These are phyloP conservation scores for Sebastolobus altivelis DNA, from an alignment of 2,797 vertebrate genomes.

Conservation along the genomic window DNA sequence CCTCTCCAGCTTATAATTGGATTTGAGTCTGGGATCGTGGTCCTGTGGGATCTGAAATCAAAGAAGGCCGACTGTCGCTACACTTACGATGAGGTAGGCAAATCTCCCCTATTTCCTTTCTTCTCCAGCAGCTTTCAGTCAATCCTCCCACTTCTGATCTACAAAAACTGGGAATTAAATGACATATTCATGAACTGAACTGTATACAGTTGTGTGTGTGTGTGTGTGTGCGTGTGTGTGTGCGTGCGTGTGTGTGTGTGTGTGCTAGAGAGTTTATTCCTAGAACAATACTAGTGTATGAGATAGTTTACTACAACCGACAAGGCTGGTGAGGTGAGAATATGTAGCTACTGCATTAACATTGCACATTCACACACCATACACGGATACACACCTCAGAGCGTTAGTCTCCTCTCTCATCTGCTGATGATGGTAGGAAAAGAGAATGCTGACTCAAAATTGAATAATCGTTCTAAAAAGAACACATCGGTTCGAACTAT, in stretches of 20 bases:
- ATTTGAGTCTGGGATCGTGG: constrained; percentile 97
- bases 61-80: constrained; percentile 99
- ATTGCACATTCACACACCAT: not conserved
- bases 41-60: constrained; percentile 98
- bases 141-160: constrained; percentile 48
- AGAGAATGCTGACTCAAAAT: constrained; percentile 13
- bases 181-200: constrained; percentile 69
- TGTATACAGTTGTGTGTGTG: constrained; percentile 22
- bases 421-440: not conserved
- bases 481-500: too few species aligned
- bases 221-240: not conserved
- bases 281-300: constrained; percentile 8
- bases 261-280: constrained; percentile 17
- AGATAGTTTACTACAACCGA: constrained; percentile 13
- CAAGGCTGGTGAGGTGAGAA: not conserved
- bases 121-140: constrained; percentile 45
- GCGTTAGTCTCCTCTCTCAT: not conserved
- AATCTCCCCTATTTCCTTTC: constrained; percentile 54
- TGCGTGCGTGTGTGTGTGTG: not conserved
- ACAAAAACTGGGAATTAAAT: constrained; percentile 59
- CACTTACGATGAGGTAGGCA: constrained; percentile 96
- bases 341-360: constrained; percentile 2
- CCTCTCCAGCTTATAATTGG: constrained; percentile 96
- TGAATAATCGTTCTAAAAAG: too few species aligned
- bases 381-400: not conserved